Base-by-base conservation (phyloP, 2,888 invertebrate species). In the Drosophila atroscutellata region DNA sequence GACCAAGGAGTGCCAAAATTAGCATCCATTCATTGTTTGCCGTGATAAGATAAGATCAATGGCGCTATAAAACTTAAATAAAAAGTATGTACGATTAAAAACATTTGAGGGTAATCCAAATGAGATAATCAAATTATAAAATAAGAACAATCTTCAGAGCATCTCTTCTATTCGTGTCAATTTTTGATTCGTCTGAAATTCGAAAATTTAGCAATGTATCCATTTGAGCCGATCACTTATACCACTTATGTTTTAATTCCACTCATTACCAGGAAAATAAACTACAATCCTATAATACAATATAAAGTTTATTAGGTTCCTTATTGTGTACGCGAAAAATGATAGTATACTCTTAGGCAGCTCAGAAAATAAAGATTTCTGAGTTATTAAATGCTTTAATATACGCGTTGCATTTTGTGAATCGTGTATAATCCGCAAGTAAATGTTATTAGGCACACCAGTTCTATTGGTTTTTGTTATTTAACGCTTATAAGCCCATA, bases 1-100 rank as follows among this genome's bases (percentile, higher is more conserved):
- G 37, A 30, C 39, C 11, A 47, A 61, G 8, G 26, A 72, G 32
- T 20, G 39, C 34, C 9, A 13, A 49, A 50, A 42, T 67, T 30
- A 4, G 20, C 15, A 49, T 32, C 9, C 18, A 26, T 34, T 32
- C 20, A 6, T 24, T 20, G 20, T 7, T 1, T 2, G 1, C 39
- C 8, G 15, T 9, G 30, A 42, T 57, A 20, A 57, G 39, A 57
- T 57, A 57, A 26, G 30, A 26, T 8, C n/a, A 26, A 20, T 55
- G 28, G 20, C 20, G 9, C 15, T 11, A 9, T 9, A 56, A 0
- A 28, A 6, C 2, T 8, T 34, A 34, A n/a, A 15, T 42, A 9
- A 34, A 34, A 49, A n/a, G 15, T 28, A 26, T 8, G n/a, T 36
- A n/a, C n/a, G 24, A 3, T n/a, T 34, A 34, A 34, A 26, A 57